phyloP scores from a whole-genome alignment of 2,888 invertebrate genomes.

The Agrochola lota region DNA sequence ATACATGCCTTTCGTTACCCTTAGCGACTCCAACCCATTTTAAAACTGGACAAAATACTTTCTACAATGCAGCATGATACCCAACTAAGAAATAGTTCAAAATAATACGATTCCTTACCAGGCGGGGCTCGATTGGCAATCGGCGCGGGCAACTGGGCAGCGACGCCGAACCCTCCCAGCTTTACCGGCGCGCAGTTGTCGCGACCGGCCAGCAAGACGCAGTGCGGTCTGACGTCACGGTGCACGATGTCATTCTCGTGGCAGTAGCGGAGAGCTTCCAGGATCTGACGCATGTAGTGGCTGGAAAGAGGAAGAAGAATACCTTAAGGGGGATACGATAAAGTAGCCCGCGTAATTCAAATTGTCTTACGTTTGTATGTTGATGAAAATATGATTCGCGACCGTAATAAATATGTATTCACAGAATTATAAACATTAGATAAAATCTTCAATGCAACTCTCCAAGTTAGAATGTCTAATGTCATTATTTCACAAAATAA shows the following conservation, averaged over 20 bases:
- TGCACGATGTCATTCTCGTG: conserved; percentile 99
- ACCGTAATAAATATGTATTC: no score
- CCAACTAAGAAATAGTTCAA: neutral
- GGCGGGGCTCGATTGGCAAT: conserved; percentile 89
- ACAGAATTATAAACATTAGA: no score
- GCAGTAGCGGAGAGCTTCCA: conserved; percentile 99
- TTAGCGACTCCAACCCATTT: neutral
- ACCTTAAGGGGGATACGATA: neutral
- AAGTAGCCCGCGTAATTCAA: neutral
- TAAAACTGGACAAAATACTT: neutral
- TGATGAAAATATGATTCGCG: no score
- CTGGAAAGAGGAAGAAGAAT: conserved; percentile 88
- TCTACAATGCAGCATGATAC: neutral
- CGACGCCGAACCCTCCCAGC: conserved; percentile 99
- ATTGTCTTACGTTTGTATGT: neutral
- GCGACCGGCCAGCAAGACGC: conserved; percentile 97
- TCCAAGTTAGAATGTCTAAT: no score
- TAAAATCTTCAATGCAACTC: no score
- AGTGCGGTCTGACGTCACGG: conserved; percentile 99
- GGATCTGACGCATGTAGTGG: conserved; percentile 99
- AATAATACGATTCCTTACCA: conserved; percentile 68
- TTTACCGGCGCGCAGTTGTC: conserved; percentile 99
- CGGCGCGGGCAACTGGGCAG: conserved; percentile 97
- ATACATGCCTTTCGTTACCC: neutral
- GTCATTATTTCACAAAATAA: no score